phyloP scores from a whole-genome alignment of 2,797 vertebrate species.

The Anguilla marmorata region DNA sequence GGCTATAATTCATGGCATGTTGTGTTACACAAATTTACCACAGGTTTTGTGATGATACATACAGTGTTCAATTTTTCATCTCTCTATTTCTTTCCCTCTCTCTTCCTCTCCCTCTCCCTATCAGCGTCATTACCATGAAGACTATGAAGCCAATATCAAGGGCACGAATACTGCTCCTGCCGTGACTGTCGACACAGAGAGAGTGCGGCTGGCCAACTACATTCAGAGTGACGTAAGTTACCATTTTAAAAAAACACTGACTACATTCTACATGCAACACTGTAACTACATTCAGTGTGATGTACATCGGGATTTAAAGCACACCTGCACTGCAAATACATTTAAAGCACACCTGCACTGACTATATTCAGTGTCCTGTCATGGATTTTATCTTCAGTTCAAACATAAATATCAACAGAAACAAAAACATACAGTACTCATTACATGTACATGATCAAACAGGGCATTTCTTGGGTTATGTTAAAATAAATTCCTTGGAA shows the following conservation, averaged over 20 bases:
- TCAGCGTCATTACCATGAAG: conserved; percentile 86
- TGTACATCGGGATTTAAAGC: too few species aligned
- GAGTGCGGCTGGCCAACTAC: conserved; percentile 81
- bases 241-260: not conserved
- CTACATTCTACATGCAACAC: not conserved
- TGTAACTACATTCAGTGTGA: not conserved
- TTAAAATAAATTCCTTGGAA: not conserved
- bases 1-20: not conserved
- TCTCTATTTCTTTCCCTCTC: not conserved
- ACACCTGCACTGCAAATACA: not conserved
- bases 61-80: not conserved
- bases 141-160: conserved; percentile 81
- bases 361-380: too few species aligned
- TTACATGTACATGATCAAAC: not conserved
- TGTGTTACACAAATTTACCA: not conserved
- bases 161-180: conserved; percentile 86
- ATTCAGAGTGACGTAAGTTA: conserved; percentile 88
- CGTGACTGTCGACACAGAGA: conserved; percentile 86
- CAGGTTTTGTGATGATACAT: not conserved
- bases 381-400: too few species aligned
- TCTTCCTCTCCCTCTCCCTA: not conserved
- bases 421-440: too few species aligned
- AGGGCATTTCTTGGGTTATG: not conserved
- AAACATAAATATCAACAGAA: too few species aligned
- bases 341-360: too few species aligned